Percentiles rank a stretch among this genome's conserved stretches.
Evolutionary conservation across 2,888 invertebrate genomes (phyloP).

Genomic region (Nymphalis urticae): DNA sequence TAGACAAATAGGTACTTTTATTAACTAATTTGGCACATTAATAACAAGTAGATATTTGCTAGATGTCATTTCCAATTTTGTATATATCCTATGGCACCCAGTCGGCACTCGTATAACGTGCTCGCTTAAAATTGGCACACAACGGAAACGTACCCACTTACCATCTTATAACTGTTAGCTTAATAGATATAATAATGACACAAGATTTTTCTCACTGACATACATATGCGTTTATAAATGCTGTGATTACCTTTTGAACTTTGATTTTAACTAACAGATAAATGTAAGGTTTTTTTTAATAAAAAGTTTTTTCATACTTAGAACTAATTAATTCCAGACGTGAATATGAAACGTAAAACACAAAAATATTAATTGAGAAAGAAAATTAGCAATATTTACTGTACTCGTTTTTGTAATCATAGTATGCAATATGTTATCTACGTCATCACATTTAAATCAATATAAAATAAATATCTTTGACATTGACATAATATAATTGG

Average conservation of each 20-base stretch:
- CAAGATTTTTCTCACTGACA: conserved; percentile 31
- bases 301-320: no score
- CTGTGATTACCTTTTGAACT: conserved; percentile 17
- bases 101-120: conserved; percentile 41
- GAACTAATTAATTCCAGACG: no score
- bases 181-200: conserved; percentile 34
- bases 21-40: not conserved
- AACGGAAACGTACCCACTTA: conserved; percentile 66
- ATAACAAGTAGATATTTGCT: not conserved
- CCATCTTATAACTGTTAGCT: conserved; percentile 42
- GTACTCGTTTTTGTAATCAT: no score
- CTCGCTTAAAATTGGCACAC: conserved; percentile 76
- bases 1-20: no score
- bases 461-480: no score
- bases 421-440: no score
- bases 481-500: no score
- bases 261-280: not conserved
- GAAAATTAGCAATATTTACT: no score
- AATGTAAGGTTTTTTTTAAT: not conserved
- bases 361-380: no score
- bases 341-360: no score
- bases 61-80: not conserved
- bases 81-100: not conserved
- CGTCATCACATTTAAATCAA: no score
- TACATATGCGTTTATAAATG: conserved; percentile 15